Evolutionary conservation across 2,888 invertebrate genomes (phyloP), one percentile per base, ranked within the genome.

Genomic region (Timandra comae): DNA sequence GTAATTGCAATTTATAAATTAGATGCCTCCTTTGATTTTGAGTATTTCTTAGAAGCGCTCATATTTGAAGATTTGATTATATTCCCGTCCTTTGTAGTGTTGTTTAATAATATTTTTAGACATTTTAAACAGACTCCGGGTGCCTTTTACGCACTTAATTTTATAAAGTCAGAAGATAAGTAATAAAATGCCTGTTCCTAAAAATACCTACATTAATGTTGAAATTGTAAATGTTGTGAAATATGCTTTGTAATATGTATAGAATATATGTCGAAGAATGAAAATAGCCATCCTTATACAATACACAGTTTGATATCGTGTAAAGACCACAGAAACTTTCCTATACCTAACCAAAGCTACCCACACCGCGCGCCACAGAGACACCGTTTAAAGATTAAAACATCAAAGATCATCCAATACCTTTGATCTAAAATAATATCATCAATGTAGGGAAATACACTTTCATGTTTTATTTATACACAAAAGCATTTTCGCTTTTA

Each of bases 1-100:
- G 70, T 79, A 79, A 84, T 82, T 81, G 80, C 78, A 76, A 80
- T 81, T 81, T 80, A 73, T 63, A 73, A 80, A 80, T 80, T 79
- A 78, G 76, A 69, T 66, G 70, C 63, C 56, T 67, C 70, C 78
- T 78, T 79, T 74, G 78, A 76, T 66, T 59, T 65, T 46, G 63
- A 64, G 58, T 59, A 58, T 59, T 72, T 66, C 67, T 64, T 60
- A 61, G 67, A 71, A 69, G 58, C 55, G 57, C 55, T 63, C 61
- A 63, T 67, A 61, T 67, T 74, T 63, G 59, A 56, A 62, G 57
- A 64, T 62, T 65, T 71, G 56, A 68, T 74, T 69, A 61, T 69
- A 43, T 55, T 64, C 63, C n/a, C 59, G 50, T 43, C 47, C 58
- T 68, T 67, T 69, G 58, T 63, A 54, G 48, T 59, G 51, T 54